Conservation (phyloP, 2,797 vertebrate genomes). For the Heteromormyrus szaboi region DNA sequence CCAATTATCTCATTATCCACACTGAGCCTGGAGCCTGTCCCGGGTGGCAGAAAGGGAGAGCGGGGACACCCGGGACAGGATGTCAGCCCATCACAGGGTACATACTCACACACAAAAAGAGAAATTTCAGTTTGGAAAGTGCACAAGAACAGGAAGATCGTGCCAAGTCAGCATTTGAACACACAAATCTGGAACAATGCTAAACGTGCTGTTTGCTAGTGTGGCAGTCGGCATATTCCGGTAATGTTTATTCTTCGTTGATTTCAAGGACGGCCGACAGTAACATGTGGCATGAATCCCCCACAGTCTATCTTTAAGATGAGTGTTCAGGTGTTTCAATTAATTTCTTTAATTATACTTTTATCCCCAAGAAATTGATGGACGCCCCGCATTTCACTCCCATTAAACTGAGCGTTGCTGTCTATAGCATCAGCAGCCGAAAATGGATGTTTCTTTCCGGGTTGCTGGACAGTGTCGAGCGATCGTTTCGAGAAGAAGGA, state of each 20-base stretch:
- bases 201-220: neutral
- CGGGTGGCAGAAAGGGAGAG: neutral
- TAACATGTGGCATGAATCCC: slow-evolving; percentile 4
- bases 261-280: neutral
- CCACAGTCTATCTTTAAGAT: slow-evolving; percentile 36
- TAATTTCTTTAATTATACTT: slow-evolving; percentile 39
- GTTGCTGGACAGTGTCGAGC: slow-evolving; percentile 16
- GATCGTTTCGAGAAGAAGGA: slow-evolving; percentile 30
- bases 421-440: slow-evolving; percentile 20
- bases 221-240: neutral
- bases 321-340: slow-evolving; percentile 28
- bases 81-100: neutral
- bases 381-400: slow-evolving; percentile 30
- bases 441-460: slow-evolving; percentile 41
- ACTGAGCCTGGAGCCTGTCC: neutral
- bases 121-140: neutral
- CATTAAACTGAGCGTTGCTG: slow-evolving; percentile 31
- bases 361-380: slow-evolving; percentile 33
- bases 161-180: neutral
- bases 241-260: neutral
- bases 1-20: neutral
- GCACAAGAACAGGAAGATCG: neutral
- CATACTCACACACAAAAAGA: neutral
- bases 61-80: neutral
- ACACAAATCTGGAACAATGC: neutral